Percentiles rank a stretch among this genome's conserved stretches.
Conservation (phyloP, 2,888 invertebrate species). For the Drosophila meridionalis region DNA sequence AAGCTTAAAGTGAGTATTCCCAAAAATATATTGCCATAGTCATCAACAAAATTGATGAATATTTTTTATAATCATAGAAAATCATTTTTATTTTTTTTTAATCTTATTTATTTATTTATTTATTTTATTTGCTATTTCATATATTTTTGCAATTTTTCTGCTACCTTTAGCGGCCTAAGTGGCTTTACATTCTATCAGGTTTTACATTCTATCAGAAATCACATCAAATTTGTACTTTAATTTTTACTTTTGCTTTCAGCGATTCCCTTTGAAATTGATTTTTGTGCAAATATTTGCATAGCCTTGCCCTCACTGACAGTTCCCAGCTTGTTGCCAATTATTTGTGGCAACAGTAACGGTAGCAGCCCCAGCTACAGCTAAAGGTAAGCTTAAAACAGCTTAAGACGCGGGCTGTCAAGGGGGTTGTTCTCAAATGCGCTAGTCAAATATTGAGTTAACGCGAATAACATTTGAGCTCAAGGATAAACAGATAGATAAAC, state of each 20-base stretch:
- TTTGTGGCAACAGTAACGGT: conserved; percentile 34
- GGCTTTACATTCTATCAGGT: too few relatives aligned
- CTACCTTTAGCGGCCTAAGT: too few relatives aligned
- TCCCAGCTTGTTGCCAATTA: conserved; percentile 39
- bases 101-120: too few relatives aligned
- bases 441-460: conserved; percentile 51
- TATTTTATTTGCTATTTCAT: too few relatives aligned
- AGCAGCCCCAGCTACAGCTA: neutral
- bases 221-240: neutral
- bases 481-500: conserved; percentile 36
- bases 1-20: neutral
- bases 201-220: neutral
- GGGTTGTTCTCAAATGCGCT: conserved; percentile 34
- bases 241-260: neutral
- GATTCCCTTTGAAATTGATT: conserved; percentile 31
- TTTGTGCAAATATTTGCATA: conserved; percentile 49
- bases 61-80: too few relatives aligned
- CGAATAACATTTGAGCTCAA: conserved; percentile 47
- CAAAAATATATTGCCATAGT: neutral
- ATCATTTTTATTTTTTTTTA: too few relatives aligned
- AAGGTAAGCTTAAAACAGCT: conserved; percentile 56
- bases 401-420: conserved; percentile 37
- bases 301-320: conserved; percentile 13
- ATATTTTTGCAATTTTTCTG: too few relatives aligned
- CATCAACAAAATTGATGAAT: too few relatives aligned